Base-by-base conservation (phyloP, 2,888 invertebrate species). In the Cephus nigrinus region DNA sequence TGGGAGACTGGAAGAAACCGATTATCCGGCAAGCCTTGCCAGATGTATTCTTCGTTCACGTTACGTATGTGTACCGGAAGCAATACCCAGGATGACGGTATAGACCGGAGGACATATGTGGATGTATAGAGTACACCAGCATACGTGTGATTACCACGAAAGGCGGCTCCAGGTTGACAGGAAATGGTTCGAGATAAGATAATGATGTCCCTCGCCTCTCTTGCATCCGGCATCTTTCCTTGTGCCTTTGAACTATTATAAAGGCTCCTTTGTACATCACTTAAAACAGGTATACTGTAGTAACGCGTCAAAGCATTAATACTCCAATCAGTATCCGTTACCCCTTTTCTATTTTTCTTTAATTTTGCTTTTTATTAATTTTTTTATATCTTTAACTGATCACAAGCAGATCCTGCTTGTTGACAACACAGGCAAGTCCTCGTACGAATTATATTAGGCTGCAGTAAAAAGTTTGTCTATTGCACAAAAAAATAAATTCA, bases 121-220 rank as follows among this genome's bases (percentile, higher is more conserved):
- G 23, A 75, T 80, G 81, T 82, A 79, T 80, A 80, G 79, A 71
- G 79, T 73, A 75, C n/a, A 75, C 78, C 78, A 68, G 79, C 36
- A 69, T 78, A 79, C 75, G 80, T 80, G 81, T 82, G 84, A 83
- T 84, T 82, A 84, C 83, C 79, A 85, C 85, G 87, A 86, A 84
- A 87, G 85, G 76, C 80, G 78, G 85, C 84, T 85, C 85, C 88
- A 88, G 88, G 88, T 88, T 88, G 89, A 89, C 88, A 89, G 89
- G 88, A 89, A 89, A 88, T 87, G 88, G 87, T 88, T 88, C 84
- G 87, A 88, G 89, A 89, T 89, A 89, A 89, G 88, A 89, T 89
- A 89, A 89, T 88, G 82, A 83, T 83, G 84, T 84, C 83, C 86
- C 85, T 86, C 83, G 82, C 86, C 84, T 84, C 83, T 82, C 84